Evolutionary conservation across 2,797 vertebrate species (phyloP).

Genomic region (Eremophila alpestris): DNA sequence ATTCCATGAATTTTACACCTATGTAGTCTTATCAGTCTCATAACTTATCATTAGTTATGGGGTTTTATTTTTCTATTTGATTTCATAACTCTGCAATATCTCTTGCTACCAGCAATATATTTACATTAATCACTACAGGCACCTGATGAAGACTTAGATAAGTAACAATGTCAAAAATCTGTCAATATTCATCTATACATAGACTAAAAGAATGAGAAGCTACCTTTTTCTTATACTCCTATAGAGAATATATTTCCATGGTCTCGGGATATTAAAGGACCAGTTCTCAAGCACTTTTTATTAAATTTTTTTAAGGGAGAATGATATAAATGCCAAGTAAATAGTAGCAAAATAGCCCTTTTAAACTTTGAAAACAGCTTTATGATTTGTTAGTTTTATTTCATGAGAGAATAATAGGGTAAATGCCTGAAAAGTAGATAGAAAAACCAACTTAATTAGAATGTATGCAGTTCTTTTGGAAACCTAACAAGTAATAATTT

Average conservation of each 20-base stretch:
- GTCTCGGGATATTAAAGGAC: not conserved
- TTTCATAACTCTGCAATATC: not conserved
- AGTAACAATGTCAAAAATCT: not conserved
- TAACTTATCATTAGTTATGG: too few species aligned
- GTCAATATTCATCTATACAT: not conserved
- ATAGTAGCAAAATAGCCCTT: not conserved
- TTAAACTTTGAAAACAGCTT: not conserved
- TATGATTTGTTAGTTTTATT: not conserved
- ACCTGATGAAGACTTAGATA: not conserved
- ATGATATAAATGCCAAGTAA: not conserved
- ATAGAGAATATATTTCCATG: not conserved
- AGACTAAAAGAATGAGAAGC: not conserved
- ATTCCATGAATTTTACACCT: not conserved
- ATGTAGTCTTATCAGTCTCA: not conserved
- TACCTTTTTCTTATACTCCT: not conserved
- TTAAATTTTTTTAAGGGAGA: not conserved
- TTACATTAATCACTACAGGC: not conserved
- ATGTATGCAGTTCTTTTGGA: not conserved
- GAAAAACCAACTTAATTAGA: not conserved
- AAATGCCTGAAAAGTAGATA: not conserved
- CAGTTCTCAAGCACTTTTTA: not conserved
- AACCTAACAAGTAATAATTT: not conserved
- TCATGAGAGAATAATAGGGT: not conserved
- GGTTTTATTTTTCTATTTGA: not conserved
- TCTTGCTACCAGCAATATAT: not conserved